phyloP scores from a whole-genome alignment of 2,113 vertebrate species.

The Hirundichthys speculiger region DNA sequence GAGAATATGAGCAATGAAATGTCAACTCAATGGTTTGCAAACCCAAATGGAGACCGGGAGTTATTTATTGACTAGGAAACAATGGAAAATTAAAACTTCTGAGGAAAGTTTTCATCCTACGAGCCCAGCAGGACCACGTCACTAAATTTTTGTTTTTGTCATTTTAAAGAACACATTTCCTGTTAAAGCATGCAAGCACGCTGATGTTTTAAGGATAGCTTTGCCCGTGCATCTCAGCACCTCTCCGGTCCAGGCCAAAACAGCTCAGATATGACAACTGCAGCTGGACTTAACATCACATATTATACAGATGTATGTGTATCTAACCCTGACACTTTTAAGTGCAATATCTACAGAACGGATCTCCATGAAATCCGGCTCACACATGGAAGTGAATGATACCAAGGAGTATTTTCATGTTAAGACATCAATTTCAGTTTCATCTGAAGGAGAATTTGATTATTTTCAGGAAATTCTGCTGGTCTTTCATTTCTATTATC shows the following conservation, averaged over 20 bases:
- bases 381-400: too few relatives aligned
- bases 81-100: slow-evolving; percentile 13
- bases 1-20: slow-evolving; percentile 20
- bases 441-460: too few relatives aligned
- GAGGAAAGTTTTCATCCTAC: background rate
- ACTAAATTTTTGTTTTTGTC: background rate
- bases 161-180: too few relatives aligned
- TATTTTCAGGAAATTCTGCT: too few relatives aligned
- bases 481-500: too few relatives aligned
- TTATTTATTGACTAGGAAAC: background rate
- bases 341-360: too few relatives aligned
- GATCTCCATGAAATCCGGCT: too few relatives aligned
- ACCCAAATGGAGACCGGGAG: background rate
- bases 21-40: slow-evolving; percentile 1
- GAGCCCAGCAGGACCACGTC: background rate
- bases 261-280: background rate
- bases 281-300: background rate
- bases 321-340: too few relatives aligned
- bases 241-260: background rate
- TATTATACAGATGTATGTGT: background rate
- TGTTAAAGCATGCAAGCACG: too few relatives aligned
- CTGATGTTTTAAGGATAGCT: background rate
- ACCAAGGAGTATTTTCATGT: too few relatives aligned
- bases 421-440: too few relatives aligned
- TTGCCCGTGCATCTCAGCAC: too few relatives aligned